Evolutionary conservation across 2,888 invertebrate genomes (phyloP).

Genomic region (Himalopsyche kuldschensis): DNA sequence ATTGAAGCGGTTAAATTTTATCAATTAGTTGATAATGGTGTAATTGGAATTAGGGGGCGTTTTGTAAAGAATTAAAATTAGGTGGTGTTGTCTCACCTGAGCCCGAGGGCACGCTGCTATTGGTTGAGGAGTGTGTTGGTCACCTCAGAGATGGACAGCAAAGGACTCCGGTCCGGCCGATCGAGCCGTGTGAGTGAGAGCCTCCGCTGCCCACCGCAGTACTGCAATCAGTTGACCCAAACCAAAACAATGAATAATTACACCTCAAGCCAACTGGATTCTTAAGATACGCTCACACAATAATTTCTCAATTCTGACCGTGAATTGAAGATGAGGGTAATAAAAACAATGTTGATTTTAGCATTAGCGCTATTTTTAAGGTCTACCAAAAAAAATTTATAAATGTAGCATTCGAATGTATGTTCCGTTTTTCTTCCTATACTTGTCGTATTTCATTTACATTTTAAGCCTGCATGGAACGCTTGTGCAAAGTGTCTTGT

Average conservation of each 20-base stretch:
- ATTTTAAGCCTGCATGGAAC: too few species aligned
- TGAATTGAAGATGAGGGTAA: not conserved
- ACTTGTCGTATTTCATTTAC: too few species aligned
- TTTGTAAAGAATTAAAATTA: not conserved
- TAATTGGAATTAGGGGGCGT: too few species aligned
- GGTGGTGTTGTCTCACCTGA: slow-evolving; percentile 16
- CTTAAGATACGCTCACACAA: not conserved
- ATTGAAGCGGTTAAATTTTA: too few species aligned
- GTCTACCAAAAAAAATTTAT: too few species aligned
- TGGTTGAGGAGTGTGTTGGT: slow-evolving; percentile 74
- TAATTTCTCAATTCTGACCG: not conserved
- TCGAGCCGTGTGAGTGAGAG: slow-evolving; percentile 51
- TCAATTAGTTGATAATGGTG: too few species aligned
- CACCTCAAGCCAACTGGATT: slow-evolving; percentile 41
- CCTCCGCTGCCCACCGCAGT: slow-evolving; percentile 47
- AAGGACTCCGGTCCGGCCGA: slow-evolving; percentile 68
- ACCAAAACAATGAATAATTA: slow-evolving; percentile 35
- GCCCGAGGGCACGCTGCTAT: slow-evolving; percentile 46
- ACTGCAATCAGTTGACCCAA: slow-evolving; percentile 42
- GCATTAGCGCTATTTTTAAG: too few species aligned
- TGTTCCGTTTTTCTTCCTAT: too few species aligned
- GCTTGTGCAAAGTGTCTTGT: too few species aligned
- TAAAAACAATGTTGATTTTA: too few species aligned
- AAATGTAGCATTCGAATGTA: too few species aligned
- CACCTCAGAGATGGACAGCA: slow-evolving; percentile 78